Evolutionary conservation across 2,113 vertebrate species (phyloP).

Genomic region (Mystacornis crossleyi): DNA sequence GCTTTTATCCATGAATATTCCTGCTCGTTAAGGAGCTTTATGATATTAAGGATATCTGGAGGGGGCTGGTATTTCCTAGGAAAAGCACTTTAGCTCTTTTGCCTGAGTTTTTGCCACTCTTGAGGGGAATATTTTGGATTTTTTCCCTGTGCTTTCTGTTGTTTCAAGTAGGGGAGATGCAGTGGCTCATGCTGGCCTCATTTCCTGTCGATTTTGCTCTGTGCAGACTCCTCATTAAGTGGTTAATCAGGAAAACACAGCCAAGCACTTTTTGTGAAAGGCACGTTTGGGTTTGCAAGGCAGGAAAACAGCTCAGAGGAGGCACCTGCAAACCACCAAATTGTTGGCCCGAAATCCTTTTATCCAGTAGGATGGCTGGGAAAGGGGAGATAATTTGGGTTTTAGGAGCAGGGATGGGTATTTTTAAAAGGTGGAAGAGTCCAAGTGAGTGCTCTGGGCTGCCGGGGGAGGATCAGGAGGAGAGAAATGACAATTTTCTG

Average conservation of each 20-base stretch:
- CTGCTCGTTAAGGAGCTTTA: not conserved
- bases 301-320: not conserved
- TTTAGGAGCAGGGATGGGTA: not conserved
- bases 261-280: not conserved
- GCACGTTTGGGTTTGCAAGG: not conserved
- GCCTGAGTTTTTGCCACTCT: not conserved
- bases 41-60: accelerated
- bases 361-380: not conserved
- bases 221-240: not conserved
- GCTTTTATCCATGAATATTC: not conserved
- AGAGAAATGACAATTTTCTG: not conserved
- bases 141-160: not conserved
- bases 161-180: not conserved
- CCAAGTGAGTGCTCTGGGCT: not conserved
- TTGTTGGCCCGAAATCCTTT: not conserved
- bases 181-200: not conserved
- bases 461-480: not conserved
- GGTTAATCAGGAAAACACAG: not conserved
- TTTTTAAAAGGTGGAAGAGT: not conserved
- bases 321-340: not conserved
- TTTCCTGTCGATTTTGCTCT: not conserved
- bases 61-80: not conserved
- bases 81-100: not conserved
- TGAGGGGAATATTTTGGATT: not conserved
- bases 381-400: not conserved